Base-by-base conservation (phyloP, 92 coral and sea anemone species). In the Anthopleura xanthogrammica region DNA sequence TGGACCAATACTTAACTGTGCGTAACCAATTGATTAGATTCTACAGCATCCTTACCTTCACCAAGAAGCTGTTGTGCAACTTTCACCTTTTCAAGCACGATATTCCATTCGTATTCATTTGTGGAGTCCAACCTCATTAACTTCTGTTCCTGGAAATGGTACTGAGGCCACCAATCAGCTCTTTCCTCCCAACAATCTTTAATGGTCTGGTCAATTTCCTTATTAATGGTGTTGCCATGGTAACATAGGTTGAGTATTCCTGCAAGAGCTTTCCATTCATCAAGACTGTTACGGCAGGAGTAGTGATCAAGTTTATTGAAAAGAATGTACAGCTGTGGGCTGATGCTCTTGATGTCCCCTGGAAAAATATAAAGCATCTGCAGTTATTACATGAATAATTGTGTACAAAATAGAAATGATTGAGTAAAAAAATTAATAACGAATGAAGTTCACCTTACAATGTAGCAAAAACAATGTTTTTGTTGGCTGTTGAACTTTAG, bases 121-220 rank as follows among this genome's bases (percentile, higher is more conserved):
- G 76, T 75, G 4, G 82, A 73, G 19, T n/a, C 36, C 9, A 23
- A 20, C 29, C 50, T 43, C 14, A 88, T 72, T 14, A 87, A 78
- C 52, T 65, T 84, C 77, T 87, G 81, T n/a, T 19, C 80, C 82
- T 86, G 75, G 78, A 96, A 96, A 82, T 96, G 99, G 84, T 90
- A 96, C 10, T 77, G 86, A 36, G 98, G 97, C 99, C 99, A 96
- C 99, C 99, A 96, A 76, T 91, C 92, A 29, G 85, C 58, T 46
- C 99, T 91, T 83, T 90, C 89, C 10, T 79, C 84, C 99, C 99
- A 96, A 81, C 88, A 85, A 41, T 76, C 85, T 50, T 70, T 56
- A 23, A 96, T 52, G 14, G 64, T 73, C 14, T 12, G 23, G 36
- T 77, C 78, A 48, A 42, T 54, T 54, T 55, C 77, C 50, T 52